Evolutionary conservation across 2,797 vertebrate genomes (phyloP).

Genomic region (Pempheris klunzingeri): DNA sequence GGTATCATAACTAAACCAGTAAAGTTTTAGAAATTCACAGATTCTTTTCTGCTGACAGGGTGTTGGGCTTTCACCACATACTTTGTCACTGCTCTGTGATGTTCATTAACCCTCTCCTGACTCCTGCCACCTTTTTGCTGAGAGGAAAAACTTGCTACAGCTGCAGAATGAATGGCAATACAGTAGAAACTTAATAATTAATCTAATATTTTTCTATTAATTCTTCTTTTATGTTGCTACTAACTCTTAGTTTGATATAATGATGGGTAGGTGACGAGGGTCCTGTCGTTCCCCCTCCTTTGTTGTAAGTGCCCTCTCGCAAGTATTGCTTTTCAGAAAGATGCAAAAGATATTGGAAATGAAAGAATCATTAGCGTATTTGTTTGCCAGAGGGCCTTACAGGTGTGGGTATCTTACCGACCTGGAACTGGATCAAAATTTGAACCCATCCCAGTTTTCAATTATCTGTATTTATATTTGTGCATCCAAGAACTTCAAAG

Average conservation of each 20-base stretch:
- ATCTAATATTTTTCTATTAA: too few species aligned
- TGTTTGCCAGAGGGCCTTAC: background rate
- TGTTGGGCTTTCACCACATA: background rate
- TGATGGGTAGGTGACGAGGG: too few species aligned
- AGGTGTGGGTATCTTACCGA: background rate
- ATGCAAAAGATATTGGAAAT: background rate
- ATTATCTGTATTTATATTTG: background rate
- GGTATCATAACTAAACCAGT: background rate
- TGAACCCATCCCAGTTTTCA: background rate
- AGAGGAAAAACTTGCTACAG: background rate
- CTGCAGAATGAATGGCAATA: background rate
- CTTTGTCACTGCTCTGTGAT: background rate
- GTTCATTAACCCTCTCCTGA: background rate
- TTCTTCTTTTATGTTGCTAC: background rate
- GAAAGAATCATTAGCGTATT: background rate
- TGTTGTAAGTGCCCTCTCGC: rapidly evolving
- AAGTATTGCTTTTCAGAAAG: background rate
- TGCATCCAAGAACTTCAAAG: background rate
- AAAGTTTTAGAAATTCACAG: background rate
- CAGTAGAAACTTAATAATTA: too few species aligned
- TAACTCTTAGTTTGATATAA: too few species aligned
- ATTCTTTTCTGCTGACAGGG: background rate
- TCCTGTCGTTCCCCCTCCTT: background rate
- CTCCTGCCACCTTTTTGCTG: too few species aligned
- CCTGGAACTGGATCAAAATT: background rate